Evolutionary conservation across 2,797 vertebrate genomes (phyloP), one percentile per base, ranked within the genome.

Genomic region (Ceryle rudis): DNA sequence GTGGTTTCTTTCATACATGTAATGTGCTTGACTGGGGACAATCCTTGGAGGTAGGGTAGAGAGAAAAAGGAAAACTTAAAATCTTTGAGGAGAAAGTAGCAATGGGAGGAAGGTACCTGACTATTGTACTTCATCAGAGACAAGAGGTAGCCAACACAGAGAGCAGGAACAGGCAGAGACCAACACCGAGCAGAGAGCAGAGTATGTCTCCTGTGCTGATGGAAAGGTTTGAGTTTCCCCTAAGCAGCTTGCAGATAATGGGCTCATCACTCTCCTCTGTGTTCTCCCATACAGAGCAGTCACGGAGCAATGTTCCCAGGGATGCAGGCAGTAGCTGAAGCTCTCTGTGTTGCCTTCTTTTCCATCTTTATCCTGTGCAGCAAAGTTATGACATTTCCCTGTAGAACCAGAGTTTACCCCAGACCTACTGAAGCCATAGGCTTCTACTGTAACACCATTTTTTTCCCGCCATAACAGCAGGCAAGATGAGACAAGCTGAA

Each of bases 241-340:
- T 88, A 79, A 94, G 90, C 92, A 86, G 77, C 83, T 69, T 77
- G 62, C 46, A 89, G 88, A 46, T 77, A 81, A 77, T 70, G 86
- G 86, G 66, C 70, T 89, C 89, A 93, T 90, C 85, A 69, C 70
- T 91, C 87, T 86, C 86, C 66, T 31, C 57, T 0, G 0, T 14
- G 61, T 3, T 6, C 54, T 81, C 49, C 84, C 31, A 13, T 14
- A 17, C 5, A 62, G 82, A 28, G 85, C 54, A 92, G 69, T 21
- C 79, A 29, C 0, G 0, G 12, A 78, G 25, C 51, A 35, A 2
- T 4, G 0, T 60, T 81, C 82, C 75, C 61, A n/a, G 60, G 42
- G 54, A 70, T 3, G 2, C 61, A 78, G 66, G 10, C 33, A 65
- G 46, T 18, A 66, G 19, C 58, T 49, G 54, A 65, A 54, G 57